These are phyloP conservation scores for Nansenia antarctica DNA, from an alignment of 2,113 vertebrate genomes.

Conservation along the genomic window DNA sequence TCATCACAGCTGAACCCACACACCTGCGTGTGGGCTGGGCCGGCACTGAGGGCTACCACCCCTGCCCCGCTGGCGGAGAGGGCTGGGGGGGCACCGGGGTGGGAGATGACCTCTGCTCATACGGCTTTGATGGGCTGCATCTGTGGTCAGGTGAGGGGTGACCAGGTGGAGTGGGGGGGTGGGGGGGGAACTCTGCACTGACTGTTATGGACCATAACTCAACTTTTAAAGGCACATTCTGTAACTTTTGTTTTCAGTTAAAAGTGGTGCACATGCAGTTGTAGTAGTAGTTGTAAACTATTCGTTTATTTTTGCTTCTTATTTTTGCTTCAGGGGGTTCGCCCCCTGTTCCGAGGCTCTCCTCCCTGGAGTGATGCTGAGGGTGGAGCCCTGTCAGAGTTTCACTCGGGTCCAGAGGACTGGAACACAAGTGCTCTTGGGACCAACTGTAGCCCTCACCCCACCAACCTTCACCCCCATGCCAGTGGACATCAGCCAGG, in stretches of 20 bases:
- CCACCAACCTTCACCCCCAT: conserved; percentile 87
- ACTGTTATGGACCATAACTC: too few relatives aligned
- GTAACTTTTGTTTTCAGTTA: too few relatives aligned
- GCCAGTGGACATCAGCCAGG: conserved; percentile 89
- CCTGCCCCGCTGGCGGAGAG: conserved; percentile 86
- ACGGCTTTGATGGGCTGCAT: conserved; percentile 92
- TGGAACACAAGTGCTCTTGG: conserved; percentile 79
- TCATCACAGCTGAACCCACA: conserved; percentile 89
- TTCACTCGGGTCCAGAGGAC: conserved; percentile 82
- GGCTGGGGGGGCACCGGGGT: conserved; percentile 91
- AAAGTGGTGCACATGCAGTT: too few relatives aligned
- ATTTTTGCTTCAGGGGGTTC: conserved; percentile 89
- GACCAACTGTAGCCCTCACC: conserved; percentile 78
- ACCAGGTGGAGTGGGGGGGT: not conserved
- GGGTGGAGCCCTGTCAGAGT: conserved; percentile 84
- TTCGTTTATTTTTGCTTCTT: too few relatives aligned
- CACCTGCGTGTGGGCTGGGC: conserved; percentile 96
- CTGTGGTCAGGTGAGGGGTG: conserved; percentile 88
- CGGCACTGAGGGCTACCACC: conserved; percentile 83
- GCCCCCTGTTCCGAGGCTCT: conserved; percentile 89
- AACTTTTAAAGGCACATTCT: too few relatives aligned
- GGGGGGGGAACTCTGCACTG: too few relatives aligned
- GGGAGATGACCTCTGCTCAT: conserved; percentile 91
- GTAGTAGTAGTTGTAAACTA: too few relatives aligned
- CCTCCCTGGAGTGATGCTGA: conserved; percentile 84